Evolutionary conservation across 2,888 invertebrate genomes (phyloP), one percentile per base, ranked within the genome.

Genomic region (Athetis lepigone): DNA sequence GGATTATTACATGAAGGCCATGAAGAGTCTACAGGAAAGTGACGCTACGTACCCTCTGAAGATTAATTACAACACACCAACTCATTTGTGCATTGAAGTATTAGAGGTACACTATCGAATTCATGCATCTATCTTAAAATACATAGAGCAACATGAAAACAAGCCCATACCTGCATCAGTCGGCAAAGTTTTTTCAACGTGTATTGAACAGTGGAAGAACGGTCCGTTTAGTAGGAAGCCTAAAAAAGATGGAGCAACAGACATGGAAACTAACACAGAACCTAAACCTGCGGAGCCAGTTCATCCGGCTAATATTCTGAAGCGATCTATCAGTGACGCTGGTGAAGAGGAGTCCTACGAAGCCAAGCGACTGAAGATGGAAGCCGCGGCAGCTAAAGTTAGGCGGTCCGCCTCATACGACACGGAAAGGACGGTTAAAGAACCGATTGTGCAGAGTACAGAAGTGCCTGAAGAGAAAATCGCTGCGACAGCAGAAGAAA

Each of bases 61-160:
- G 95, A 98, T 99, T 56, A 97, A 96, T 80, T 98, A 98, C 85
- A 97, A 96, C 82, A 97, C 96, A 84, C 98, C 98, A 0, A 97
- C 98, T 64, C 96, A 97, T 85, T 93, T 98, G 47, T 97, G 98
- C 13, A 96, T 99, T 47, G 99, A 99, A 95, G 98, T 98, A 0
- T 92, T 99, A 36, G 99, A 99, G 93, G 95, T 98, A 23, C 97
- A 97, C 84, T 97, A 97, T 85, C 95, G 99, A 83, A 97, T 98
- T 58, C 98, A 99, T 88, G 97, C 98, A 0, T 97, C 98, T n/a
- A 97, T 98, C 81, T 93, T 99, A 5, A 99, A 98, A 91, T 97
- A 97, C 88, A 94, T 99, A 29, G 97, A 98, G 84, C 96, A 97
- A 71, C 96, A 97, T 78, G 97, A 97, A 83, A 96, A 96, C 49